Evolutionary conservation across 2,113 vertebrate species (phyloP).

Genomic region (Astur gentilis): DNA sequence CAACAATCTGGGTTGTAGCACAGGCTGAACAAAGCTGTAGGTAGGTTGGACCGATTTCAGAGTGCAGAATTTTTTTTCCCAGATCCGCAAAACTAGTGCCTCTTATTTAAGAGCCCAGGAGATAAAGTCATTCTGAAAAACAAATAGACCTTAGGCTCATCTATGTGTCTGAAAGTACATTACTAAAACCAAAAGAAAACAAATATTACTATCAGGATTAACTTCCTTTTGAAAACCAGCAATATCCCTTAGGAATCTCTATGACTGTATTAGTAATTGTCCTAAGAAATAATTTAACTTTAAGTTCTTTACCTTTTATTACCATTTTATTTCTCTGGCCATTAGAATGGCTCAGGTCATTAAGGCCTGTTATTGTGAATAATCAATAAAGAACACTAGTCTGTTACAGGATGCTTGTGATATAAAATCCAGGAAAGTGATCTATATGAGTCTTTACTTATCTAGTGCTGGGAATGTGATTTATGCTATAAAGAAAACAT

Average conservation of each 20-base stretch:
- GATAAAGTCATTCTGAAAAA: not conserved
- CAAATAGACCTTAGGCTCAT: not conserved
- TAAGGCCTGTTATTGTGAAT: not conserved
- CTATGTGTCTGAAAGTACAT: constrained; percentile 35
- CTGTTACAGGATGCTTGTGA: not conserved
- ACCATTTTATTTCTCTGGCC: not conserved
- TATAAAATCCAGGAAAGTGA: not conserved
- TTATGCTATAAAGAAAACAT: constrained; percentile 69
- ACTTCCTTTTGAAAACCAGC: constrained; percentile 52
- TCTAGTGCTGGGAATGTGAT: constrained; percentile 51
- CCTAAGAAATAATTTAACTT: constrained; percentile 43
- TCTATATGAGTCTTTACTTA: not conserved
- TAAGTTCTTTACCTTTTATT: constrained; percentile 41
- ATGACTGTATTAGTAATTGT: not conserved
- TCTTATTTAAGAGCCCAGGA: not conserved
- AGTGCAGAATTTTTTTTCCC: not conserved
- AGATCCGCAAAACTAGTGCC: not conserved
- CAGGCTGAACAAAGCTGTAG: not conserved
- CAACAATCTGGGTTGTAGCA: not conserved
- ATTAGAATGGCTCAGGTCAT: not conserved
- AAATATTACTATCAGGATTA: constrained; percentile 59
- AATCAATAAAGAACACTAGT: not conserved
- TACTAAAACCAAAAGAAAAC: constrained; percentile 48
- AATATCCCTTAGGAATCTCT: constrained; percentile 46
- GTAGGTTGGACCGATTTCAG: not conserved